Conservation (phyloP, 2,113 vertebrate species). For the Actinemys pallida region DNA sequence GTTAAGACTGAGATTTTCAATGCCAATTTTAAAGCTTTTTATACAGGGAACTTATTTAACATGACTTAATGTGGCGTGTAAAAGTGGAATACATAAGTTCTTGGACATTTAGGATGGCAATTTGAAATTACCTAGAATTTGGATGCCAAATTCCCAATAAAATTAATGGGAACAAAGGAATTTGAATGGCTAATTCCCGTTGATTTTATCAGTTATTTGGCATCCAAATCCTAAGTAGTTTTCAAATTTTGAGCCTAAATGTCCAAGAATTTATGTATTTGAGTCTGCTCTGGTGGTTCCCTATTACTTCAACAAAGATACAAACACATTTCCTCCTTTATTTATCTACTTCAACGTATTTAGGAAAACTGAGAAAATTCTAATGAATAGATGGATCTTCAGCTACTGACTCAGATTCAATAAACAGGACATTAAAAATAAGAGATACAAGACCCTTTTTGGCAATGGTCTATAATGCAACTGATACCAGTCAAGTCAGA, state of each 20-base stretch:
- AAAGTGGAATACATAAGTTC: not conserved
- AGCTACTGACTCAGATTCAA: not conserved
- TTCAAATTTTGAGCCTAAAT: conserved; percentile 43
- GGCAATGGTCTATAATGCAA: not conserved
- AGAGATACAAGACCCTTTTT: not conserved
- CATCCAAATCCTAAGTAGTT: not conserved
- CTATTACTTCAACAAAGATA: conserved; percentile 50
- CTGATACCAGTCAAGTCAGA: not conserved
- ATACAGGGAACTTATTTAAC: not conserved
- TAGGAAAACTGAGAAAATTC: conserved; percentile 52
- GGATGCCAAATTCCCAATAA: conserved; percentile 28
- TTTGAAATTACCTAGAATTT: not conserved
- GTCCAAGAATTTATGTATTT: not conserved
- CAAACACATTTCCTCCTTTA: conserved; percentile 1
- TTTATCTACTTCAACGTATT: conserved; percentile 47
- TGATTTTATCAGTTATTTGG: conserved; percentile 25
- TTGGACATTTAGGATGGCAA: not conserved
- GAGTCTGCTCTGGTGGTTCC: conserved; percentile 29
- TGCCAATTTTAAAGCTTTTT: not conserved
- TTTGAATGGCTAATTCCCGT: conserved; percentile 45
- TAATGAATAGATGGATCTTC: conserved; percentile 33
- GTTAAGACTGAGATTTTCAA: not conserved
- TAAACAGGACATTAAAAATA: not conserved
- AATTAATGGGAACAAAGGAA: conserved; percentile 42
- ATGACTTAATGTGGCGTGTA: not conserved